Base-by-base conservation (phyloP, 2,113 vertebrate genomes). In the Pollimyrus isidori region DNA sequence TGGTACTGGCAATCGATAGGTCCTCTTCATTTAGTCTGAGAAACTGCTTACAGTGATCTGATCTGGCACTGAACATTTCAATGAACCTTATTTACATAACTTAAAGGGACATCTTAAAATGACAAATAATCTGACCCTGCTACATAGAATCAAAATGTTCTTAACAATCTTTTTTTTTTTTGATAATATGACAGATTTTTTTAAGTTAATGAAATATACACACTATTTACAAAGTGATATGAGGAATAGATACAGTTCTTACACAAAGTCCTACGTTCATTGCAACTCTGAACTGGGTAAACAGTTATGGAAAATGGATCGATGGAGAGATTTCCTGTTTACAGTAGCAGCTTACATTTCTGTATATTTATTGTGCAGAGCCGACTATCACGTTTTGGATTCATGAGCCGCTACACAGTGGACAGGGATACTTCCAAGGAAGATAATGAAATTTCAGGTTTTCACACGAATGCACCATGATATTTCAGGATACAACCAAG, bases 331-430 rank as follows among this genome's bases (percentile, higher is more conserved):
- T 76, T 35, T 69, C 35, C 9, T 46, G 42, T 23, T 45, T 52
- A 39, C 17, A 42, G n/a, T 48, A 39, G 13, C 10, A 48, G 21
- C 48, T 84, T 23, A 84, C 45, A 46, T 23, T 45, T 48, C 53
- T 69, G 1, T 26, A 17, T 7, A 21, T 84, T 48, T 45, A 10
- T 90, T 83, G 13, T 48, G 15, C 80, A 92, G 92, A 88, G 65
- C 46, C 86, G 91, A 23, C 50, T 92, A 73, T 56, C 58, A 10
- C 73, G n/a, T 62, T 92, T 92, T 89, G 92, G 91, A 19, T 92
- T 92, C n/a, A 35, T 5, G 39, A 89, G 50, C n/a, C 92, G 89
- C 19, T 87, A 80, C 26, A 26, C 45, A 23, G 65, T 76, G 26
- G 88, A 90, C 86, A 87, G 87, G 89, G 87, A 89, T 80, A 85